phyloP scores from a whole-genome alignment of 2,113 vertebrate genomes.

The Pongo abelii region DNA sequence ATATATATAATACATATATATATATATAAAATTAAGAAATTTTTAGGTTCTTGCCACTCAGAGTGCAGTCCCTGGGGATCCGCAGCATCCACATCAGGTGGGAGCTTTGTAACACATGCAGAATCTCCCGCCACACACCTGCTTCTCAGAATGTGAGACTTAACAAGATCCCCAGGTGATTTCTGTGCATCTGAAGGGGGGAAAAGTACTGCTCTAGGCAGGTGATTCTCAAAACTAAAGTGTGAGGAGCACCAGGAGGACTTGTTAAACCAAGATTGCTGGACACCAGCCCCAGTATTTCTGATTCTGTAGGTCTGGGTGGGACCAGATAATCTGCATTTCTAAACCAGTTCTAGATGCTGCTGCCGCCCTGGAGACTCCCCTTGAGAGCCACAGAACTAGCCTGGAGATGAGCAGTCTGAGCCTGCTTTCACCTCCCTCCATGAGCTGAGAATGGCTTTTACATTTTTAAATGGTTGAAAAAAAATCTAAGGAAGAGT shows the following conservation, averaged over 20 bases:
- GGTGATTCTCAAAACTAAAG: background rate
- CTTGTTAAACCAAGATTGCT: background rate
- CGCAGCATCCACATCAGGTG: too few species aligned
- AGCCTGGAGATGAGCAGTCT: accelerated
- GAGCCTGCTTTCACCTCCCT: background rate
- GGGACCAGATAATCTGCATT: background rate
- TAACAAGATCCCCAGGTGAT: background rate
- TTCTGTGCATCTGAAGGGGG: accelerated
- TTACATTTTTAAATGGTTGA: background rate
- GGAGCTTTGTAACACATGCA: background rate
- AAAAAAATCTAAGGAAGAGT: background rate
- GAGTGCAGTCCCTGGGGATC: too few species aligned
- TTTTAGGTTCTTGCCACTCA: background rate
- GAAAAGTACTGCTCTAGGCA: background rate
- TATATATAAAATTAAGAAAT: too few species aligned
- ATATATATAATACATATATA: too few species aligned
- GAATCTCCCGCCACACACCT: background rate
- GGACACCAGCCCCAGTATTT: background rate
- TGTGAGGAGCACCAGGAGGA: background rate
- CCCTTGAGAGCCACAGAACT: background rate
- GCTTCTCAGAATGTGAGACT: background rate
- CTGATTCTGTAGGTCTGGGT: background rate
- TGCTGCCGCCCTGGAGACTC: background rate
- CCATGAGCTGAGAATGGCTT: background rate
- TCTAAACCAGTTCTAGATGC: background rate